Evolutionary conservation across 2,888 invertebrate genomes (phyloP), one percentile per base, ranked within the genome.

Genomic region (Acanthosepion esculentum): DNA sequence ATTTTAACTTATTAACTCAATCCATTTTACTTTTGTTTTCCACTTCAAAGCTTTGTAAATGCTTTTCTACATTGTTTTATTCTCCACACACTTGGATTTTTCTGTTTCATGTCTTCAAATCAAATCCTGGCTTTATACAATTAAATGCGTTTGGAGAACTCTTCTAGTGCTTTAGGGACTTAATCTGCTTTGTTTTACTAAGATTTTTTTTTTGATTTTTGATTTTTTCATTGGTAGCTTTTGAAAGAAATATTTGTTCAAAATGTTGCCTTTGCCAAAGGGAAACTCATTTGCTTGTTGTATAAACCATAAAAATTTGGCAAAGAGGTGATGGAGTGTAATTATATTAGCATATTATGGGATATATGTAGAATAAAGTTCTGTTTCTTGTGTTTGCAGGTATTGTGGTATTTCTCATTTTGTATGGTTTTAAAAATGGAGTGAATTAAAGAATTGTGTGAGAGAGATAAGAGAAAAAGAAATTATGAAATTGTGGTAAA

Each of bases 321-420:
- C n/a, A 78, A 0, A 78, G n/a, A 78, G 78, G 78, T 78, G 78
- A n/a, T 78, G 78, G 78, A n/a, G 78, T 78, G 8, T 78, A 78
- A 78, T 78, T 78, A n/a, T 78, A n/a, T 78, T 78, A 78, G 78
- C 78, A n/a, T 78, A n/a, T 78, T 78, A 78, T 78, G 78, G n/a
- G n/a, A 78, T 78, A 23, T 78, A n/a, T 78, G 15, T n/a, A 33
- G n/a, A n/a, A 15, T 12, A 18, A 55, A 29, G n/a, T 12, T 33
- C 33, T 33, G 3, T 33, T 78, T 78, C 78, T n/a, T 59, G n/a
- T n/a, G 78, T 78, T 78, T 78, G 59, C 23, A 23, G 20, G 59
- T 20, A 59, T 59, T 78, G n/a, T 78, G 78, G 78, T 78, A 78
- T 78, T 78, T 78, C n/a, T 78, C 15, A n/a, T n/a, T n/a, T 12